phyloP scores from a whole-genome alignment of 2,797 vertebrate species.

The Acomys russatus region DNA sequence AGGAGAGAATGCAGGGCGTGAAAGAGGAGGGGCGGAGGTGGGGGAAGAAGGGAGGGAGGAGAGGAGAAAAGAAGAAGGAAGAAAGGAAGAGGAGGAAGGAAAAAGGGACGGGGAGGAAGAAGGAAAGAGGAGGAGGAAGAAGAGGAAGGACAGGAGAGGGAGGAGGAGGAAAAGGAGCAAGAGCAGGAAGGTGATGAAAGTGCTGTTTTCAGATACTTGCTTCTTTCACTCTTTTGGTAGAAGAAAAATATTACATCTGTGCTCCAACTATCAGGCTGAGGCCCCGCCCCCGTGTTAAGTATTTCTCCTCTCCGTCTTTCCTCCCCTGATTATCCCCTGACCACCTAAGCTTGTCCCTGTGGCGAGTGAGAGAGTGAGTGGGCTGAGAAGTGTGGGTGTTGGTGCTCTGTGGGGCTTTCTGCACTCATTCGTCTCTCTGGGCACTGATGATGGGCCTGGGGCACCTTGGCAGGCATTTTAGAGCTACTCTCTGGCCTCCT shows the following conservation, averaged over 20 bases:
- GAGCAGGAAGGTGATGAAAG: not conserved
- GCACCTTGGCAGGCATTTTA: not conserved
- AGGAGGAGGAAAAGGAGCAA: not conserved
- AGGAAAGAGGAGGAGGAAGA: no score
- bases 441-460: not conserved
- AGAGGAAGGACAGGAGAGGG: no score
- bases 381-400: not conserved
- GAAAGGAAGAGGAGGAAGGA: fast-evolving
- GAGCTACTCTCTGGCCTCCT: not conserved
- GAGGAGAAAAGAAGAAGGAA: no score
- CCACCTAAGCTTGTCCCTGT: not conserved
- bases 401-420: not conserved
- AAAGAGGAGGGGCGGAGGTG: not conserved
- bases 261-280: not conserved
- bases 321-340: no score
- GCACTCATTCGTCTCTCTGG: not conserved
- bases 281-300: not conserved
- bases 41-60: not conserved
- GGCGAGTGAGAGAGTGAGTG: not conserved
- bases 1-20: not conserved
- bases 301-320: not conserved
- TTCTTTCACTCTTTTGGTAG: not conserved
- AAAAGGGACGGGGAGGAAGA: fast-evolving
- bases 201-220: not conserved
- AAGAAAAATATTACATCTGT: not conserved